Evolutionary conservation across 2,113 vertebrate species (phyloP).

Genomic region (Chaenocephalus aceratus): DNA sequence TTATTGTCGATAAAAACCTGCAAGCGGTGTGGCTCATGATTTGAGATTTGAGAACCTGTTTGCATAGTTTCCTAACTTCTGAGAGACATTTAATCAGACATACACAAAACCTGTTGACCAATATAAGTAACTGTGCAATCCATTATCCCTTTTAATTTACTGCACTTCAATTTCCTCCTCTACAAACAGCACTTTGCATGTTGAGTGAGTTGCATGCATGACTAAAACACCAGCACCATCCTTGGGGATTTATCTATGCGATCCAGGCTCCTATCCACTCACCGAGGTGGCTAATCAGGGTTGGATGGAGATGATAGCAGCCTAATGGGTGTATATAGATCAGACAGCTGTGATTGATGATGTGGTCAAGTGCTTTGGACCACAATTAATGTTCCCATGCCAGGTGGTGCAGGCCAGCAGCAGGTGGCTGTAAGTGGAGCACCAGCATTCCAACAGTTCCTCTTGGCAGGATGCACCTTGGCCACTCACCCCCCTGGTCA

Average conservation of each 20-base stretch:
- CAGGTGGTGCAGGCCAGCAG: conserved; percentile 64
- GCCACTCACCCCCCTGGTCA: conserved; percentile 16
- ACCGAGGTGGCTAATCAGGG: conserved; percentile 62
- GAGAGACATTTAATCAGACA: background rate
- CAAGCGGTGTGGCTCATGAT: background rate
- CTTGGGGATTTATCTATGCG: conserved; percentile 46
- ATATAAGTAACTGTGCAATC: background rate
- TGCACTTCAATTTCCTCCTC: background rate
- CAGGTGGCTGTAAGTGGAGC: conserved; percentile 61
- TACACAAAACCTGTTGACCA: background rate
- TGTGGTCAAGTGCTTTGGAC: conserved; percentile 64
- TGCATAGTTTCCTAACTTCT: background rate
- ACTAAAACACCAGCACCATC: conserved; percentile 38
- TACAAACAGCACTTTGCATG: conserved; percentile 12
- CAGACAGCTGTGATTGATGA: conserved; percentile 70
- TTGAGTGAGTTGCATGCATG: conserved; percentile 43
- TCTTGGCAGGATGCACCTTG: conserved; percentile 13
- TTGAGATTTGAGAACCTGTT: background rate
- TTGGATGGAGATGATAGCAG: conserved; percentile 60
- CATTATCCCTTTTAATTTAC: background rate
- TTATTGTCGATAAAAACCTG: background rate
- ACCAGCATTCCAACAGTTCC: conserved; percentile 56
- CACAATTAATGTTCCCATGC: conserved; percentile 59
- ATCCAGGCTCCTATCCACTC: conserved; percentile 41
- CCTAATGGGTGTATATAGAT: conserved; percentile 72